phyloP scores from a whole-genome alignment of 23 tunicate species.

The Ascidia mentula region DNA sequence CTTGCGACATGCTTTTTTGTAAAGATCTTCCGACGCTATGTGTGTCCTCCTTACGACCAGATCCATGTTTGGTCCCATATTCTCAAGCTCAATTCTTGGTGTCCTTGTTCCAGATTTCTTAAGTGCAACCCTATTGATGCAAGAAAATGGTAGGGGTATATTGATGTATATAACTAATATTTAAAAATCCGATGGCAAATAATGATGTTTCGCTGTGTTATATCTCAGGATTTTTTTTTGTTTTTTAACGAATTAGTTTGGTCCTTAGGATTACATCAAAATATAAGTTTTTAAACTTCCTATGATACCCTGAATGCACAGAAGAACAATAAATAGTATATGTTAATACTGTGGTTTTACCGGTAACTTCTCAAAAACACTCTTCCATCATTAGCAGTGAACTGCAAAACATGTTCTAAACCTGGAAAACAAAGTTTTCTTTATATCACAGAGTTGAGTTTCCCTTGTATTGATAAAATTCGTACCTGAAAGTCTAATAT shows the following conservation, averaged over 20 bases:
- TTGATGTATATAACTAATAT: too few relatives aligned
- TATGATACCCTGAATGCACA: too few relatives aligned
- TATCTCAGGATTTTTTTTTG: too few relatives aligned
- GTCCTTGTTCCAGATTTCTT: conserved; percentile 87
- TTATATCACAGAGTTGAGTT: neutral
- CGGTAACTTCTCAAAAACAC: conserved; percentile 60
- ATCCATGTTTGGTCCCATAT: conserved; percentile 96
- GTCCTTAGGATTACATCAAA: too few relatives aligned
- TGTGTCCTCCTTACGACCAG: conserved; percentile 72
- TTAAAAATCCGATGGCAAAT: too few relatives aligned
- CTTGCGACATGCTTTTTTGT: conserved; percentile 68
- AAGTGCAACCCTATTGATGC: conserved; percentile 37
- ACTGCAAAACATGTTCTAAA: conserved; percentile 88
- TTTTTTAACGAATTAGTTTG: too few relatives aligned
- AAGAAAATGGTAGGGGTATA: neutral
- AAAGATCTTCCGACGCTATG: conserved; percentile 63
- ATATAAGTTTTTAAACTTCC: too few relatives aligned
- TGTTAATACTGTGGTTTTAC: too few relatives aligned
- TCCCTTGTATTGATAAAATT: too few relatives aligned
- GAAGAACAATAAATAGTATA: too few relatives aligned
- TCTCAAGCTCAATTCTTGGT: conserved; percentile 85
- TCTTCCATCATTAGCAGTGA: conserved; percentile 64
- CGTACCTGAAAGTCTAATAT: conserved; percentile 49
- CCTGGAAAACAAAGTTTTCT: conserved; percentile 28
- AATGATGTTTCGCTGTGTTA: too few relatives aligned